These are phyloP conservation scores for Grammomys surdaster DNA, from an alignment of 2,113 vertebrate genomes.

Conservation along the genomic window DNA sequence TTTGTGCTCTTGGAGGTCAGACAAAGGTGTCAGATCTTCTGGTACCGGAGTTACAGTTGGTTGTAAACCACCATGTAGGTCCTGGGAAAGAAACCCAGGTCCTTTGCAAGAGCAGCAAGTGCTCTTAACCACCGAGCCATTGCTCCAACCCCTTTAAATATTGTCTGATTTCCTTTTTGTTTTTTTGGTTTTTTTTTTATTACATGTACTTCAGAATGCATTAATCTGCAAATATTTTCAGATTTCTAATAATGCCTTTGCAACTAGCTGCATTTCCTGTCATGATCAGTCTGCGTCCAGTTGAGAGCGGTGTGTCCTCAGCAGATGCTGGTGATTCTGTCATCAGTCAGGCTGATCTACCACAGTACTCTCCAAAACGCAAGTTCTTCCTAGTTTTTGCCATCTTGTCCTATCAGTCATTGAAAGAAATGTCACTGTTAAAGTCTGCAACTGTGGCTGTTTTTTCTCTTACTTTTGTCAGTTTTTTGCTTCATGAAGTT, in stretches of 20 bases:
- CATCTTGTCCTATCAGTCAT: neutral
- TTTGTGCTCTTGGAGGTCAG: neutral
- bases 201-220: neutral
- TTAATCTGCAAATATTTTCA: neutral
- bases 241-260: neutral
- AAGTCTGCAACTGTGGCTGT: neutral
- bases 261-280: neutral
- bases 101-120: neutral
- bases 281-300: neutral
- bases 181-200: neutral
- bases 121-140: neutral
- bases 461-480: neutral
- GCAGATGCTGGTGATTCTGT: neutral
- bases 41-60: neutral
- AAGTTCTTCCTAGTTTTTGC: neutral
- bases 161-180: neutral
- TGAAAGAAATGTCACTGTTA: neutral
- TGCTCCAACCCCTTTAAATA: neutral
- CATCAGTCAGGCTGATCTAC: neutral
- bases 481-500: neutral
- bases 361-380: neutral
- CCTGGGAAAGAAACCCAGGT: neutral
- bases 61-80: neutral
- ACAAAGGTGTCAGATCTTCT: neutral
- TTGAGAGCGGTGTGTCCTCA: neutral